These are phyloP conservation scores for Machimus atricapillus DNA, from an alignment of 2,888 invertebrate genomes.

Conservation along the genomic window DNA sequence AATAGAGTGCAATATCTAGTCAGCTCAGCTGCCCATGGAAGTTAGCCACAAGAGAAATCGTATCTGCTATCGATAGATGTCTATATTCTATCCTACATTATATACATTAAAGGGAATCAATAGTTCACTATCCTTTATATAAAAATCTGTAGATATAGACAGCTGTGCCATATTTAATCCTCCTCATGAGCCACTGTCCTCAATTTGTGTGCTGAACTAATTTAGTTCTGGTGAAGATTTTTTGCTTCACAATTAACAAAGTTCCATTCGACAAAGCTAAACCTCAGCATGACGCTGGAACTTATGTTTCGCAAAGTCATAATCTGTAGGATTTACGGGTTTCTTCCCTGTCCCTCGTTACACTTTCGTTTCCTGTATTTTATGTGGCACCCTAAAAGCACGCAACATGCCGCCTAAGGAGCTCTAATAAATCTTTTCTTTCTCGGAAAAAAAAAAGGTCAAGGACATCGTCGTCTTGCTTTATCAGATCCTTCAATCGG, in stretches of 20 bases:
- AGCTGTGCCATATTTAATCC: background rate
- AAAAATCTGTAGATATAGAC: background rate
- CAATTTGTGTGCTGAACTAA: background rate
- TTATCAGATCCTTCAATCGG: background rate
- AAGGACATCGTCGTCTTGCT: conserved; percentile 32
- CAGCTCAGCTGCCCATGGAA: background rate
- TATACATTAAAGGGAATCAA: background rate
- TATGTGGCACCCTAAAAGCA: background rate
- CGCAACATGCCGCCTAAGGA: background rate
- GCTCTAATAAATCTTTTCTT: background rate
- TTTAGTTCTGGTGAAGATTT: background rate
- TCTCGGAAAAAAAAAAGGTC: background rate
- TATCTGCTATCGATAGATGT: background rate
- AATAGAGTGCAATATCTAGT: background rate
- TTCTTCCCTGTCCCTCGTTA: background rate
- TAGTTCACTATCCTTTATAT: background rate
- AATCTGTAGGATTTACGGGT: background rate
- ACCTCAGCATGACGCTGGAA: background rate
- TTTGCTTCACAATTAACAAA: background rate
- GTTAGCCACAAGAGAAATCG: background rate
- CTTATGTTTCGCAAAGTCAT: background rate
- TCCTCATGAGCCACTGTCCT: background rate
- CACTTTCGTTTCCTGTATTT: background rate
- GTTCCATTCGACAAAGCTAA: background rate
- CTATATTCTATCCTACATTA: background rate